Base-by-base conservation (phyloP, 2,113 vertebrate genomes). In the Anguilla rostrata region DNA sequence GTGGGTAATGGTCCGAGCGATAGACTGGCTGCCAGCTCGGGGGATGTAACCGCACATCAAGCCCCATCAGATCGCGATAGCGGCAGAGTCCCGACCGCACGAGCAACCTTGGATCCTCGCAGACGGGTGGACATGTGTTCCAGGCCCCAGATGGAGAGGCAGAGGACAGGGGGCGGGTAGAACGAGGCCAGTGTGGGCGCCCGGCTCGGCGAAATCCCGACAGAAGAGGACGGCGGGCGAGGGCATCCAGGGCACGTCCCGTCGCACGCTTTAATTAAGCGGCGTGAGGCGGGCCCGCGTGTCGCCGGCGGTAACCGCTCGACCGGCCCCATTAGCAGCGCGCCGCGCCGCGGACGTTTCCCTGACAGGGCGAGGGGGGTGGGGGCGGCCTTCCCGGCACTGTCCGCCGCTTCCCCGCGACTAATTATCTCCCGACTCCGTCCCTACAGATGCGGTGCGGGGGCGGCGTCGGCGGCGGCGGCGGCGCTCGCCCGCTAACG, bases 201-300 rank as follows among this genome's bases (percentile, higher is more conserved):
- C 22, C 26, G 41, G 26, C 41, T 16, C 22, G 6, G 26, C 7
- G 41, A 9, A 34, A 5, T 78, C 16, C 29, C 26, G 29, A 34
- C 1, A 39, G 34, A 75, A 34, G 83, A 16, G 16, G 40, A 3
- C 49, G 66, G 0, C 0, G 39, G 0, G 15, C 29, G 29, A 22
- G 7, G 46, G 60, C 29, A 26, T n/a, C n/a, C 40, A 26, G 41
- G 26, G 20, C 34, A 40, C 22, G 60, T 84, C 60, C 46, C 16
- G n/a, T 15, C 15, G 11, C 79, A 22, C 29, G 85, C 82, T 88
- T 89, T 92, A 92, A 92, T 92, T 90, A 93, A 93, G 92, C 89
- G 85, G 88, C 71, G 87, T 87, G 85, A 78, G 90, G 43, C 43
- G 80, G 63, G 56, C 34, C n/a, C 2, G 26, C 40, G 34, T 9